Evolutionary conservation across 2,888 invertebrate species (phyloP).

Genomic region (Ornithoptera alexandrae): DNA sequence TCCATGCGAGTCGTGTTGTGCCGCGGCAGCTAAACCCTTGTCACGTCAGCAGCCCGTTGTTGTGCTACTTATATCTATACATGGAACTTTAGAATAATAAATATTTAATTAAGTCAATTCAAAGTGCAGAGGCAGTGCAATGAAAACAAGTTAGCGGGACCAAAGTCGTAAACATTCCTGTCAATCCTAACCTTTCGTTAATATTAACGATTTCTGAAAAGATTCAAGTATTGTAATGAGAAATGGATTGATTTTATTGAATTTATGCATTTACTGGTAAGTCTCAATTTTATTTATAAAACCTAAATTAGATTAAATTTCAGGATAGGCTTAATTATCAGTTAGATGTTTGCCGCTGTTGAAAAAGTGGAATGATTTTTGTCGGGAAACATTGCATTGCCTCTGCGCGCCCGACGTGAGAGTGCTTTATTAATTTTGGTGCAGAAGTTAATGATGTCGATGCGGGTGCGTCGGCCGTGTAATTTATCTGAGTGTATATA

Average conservation of each 20-base stretch:
- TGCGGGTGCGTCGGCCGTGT: neutral
- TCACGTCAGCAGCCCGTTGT: neutral
- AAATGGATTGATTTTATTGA: neutral
- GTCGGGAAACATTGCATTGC: neutral
- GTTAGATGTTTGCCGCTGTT: neutral
- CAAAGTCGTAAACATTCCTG: slow-evolving; percentile 3
- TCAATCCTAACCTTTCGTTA: no score
- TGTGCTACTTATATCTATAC: neutral
- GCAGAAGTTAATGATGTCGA: neutral
- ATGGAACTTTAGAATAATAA: slow-evolving; percentile 2
- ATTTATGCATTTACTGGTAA: no score
- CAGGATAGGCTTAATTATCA: neutral
- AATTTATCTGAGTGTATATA: neutral
- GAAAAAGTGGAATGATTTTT: neutral
- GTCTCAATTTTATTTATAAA: no score
- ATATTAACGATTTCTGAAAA: neutral
- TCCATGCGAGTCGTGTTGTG: slow-evolving; percentile 14
- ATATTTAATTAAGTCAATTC: slow-evolving; percentile 8
- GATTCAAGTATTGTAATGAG: neutral
- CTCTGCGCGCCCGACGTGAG: neutral
- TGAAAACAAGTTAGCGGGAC: neutral
- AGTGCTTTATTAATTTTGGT: neutral
- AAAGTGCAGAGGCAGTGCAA: slow-evolving; percentile 8
- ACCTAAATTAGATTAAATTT: neutral
- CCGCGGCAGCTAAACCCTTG: slow-evolving; percentile 13